Base-by-base conservation (phyloP, 2,888 invertebrate genomes). In the Campoplex nolae region DNA sequence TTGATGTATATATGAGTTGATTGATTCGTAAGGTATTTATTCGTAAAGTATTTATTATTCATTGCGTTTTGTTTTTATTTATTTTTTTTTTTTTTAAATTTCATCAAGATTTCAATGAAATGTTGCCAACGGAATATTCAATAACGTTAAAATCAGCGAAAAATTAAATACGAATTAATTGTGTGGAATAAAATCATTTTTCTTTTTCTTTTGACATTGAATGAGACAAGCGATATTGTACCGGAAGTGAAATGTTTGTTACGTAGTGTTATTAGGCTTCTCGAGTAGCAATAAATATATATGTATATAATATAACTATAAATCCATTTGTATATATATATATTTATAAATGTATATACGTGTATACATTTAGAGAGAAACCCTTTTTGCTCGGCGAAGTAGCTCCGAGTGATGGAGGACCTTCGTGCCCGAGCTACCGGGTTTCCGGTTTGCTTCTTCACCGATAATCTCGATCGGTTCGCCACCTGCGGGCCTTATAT, bases 401-500 rank as follows among this genome's bases (percentile, higher is more conserved):
- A 82, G 77, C 68, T 79, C 83, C 35, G 89, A 90, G 91, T 93
- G 93, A 93, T 93, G 92, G 90, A 92, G 91, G 90, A 91, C 90
- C 90, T 92, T 91, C 92, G 92, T 93, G 92, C 90, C 76, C 86
- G 90, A 89, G 90, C 91, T 92, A 90, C 92, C 88, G 91, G 90
- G 90, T 92, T 93, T 92, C 91, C 91, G 91, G 91, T 91, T 91
- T 91, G 91, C 90, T 92, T 91, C 91, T 91, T 90, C 90, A 88
- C 89, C 91, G 91, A 92, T 93, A 93, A 93, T 93, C 92, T 91
- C 92, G 90, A 92, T 92, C 89, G 89, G 86, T 82, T 86, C 86
- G 92, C 92, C 94, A 91, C 91, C 93, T 94, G 91, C 89, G 88
- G 89, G 88, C 88, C 85, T 79, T 48, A n/a, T 38, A 74, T 65